These are phyloP conservation scores for Oryzias woworae DNA, from an alignment of 2,113 vertebrate species.

Conservation along the genomic window DNA sequence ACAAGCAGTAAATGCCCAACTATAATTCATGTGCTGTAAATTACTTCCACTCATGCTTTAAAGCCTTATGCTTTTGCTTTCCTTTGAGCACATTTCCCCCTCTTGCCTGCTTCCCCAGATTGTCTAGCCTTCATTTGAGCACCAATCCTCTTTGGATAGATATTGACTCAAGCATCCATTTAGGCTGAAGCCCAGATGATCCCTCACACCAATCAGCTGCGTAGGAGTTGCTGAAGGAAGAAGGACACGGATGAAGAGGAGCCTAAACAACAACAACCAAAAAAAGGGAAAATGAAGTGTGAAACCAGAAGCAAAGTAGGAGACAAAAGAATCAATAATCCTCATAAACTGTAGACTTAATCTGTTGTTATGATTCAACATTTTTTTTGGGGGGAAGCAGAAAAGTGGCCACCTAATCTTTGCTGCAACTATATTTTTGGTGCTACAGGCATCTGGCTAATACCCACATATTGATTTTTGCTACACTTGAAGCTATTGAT, in stretches of 20 bases:
- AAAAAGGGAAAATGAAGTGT: constrained; percentile 22
- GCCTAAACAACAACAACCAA: constrained; percentile 4
- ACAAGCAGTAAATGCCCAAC: constrained; percentile 35
- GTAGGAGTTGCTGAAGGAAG: constrained; percentile 10
- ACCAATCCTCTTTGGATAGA: constrained; percentile 53
- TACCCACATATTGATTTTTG: constrained; percentile 50
- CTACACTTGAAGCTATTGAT: constrained; percentile 63
- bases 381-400: constrained; percentile 26
- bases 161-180: constrained; percentile 64
- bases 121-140: constrained; percentile 49
- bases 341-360: constrained; percentile 27
- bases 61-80: constrained; percentile 35
- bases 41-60: constrained; percentile 25
- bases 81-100: constrained; percentile 40
- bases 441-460: constrained; percentile 35
- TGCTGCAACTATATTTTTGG: constrained; percentile 41
- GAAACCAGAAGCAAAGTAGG: constrained; percentile 21
- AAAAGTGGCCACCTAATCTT: constrained; percentile 32
- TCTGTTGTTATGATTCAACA: constrained; percentile 50
- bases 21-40: constrained; percentile 52
- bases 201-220: constrained; percentile 46
- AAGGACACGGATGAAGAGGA: constrained; percentile 1
- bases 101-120: constrained; percentile 49
- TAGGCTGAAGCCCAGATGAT: constrained; percentile 54
- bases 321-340: constrained; percentile 41